Conservation (phyloP, 92 coral and sea anemone genomes). For the Hydrozoanthus gracilis region DNA sequence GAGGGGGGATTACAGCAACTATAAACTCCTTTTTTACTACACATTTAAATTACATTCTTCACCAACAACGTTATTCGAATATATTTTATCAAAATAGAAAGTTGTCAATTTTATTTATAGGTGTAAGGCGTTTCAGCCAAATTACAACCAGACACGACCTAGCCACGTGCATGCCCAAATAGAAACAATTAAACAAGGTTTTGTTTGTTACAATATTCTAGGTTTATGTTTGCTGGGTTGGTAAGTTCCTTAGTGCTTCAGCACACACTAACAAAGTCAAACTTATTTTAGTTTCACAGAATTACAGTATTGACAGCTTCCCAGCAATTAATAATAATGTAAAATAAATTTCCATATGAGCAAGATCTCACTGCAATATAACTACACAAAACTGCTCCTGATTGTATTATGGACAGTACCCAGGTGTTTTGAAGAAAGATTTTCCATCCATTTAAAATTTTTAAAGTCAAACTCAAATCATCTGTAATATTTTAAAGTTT, state of each 20-base stretch:
- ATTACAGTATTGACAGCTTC: neutral
- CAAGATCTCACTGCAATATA: constrained; percentile 9
- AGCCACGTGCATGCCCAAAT: neutral
- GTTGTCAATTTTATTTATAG: neutral
- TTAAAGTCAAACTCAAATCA: constrained; percentile 13
- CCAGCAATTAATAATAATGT: neutral
- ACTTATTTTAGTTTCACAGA: neutral
- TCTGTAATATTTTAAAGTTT: constrained; percentile 15
- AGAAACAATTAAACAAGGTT: neutral
- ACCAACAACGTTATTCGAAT: too few species aligned
- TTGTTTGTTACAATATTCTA: neutral
- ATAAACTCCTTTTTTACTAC: too few species aligned
- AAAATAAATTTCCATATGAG: neutral
- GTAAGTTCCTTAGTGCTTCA: too few species aligned
- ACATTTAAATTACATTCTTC: too few species aligned
- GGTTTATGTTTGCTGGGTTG: neutral
- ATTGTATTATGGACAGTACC: neutral
- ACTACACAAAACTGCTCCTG: constrained; percentile 5
- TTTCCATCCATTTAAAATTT: neutral
- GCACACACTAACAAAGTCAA: neutral
- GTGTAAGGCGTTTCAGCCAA: neutral
- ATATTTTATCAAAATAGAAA: constrained; percentile 11
- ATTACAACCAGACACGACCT: neutral
- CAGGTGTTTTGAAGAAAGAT: constrained; percentile 6
- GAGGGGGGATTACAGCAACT: too few species aligned